phyloP scores from a whole-genome alignment of 2,888 invertebrate genomes.

The Hypomecis atomaria region DNA sequence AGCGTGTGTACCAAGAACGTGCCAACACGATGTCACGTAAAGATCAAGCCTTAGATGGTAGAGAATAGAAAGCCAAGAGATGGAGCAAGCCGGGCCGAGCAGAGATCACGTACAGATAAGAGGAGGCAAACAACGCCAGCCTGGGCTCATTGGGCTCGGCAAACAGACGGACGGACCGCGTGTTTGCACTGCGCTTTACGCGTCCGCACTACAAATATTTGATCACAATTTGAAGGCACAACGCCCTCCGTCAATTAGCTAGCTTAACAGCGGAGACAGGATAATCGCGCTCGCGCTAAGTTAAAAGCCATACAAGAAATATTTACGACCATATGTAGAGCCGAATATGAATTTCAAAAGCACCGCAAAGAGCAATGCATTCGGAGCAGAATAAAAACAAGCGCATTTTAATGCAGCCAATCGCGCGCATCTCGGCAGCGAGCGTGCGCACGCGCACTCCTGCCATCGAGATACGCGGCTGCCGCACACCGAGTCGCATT shows the following conservation, averaged over 20 bases:
- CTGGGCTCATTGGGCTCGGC: slow-evolving; percentile 66
- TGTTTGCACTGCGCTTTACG: slow-evolving; percentile 73
- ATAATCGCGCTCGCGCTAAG: slow-evolving; percentile 52
- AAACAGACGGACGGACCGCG: slow-evolving; percentile 64
- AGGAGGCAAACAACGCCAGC: slow-evolving; percentile 58
- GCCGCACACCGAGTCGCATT: slow-evolving; percentile 68
- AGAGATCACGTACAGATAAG: slow-evolving; percentile 69
- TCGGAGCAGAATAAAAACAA: slow-evolving; percentile 53
- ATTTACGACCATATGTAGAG: slow-evolving; percentile 39
- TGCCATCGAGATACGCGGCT: slow-evolving; percentile 62
- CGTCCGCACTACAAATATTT: slow-evolving; percentile 72
- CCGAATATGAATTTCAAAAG: slow-evolving; percentile 57
- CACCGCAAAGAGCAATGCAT: slow-evolving; percentile 50
- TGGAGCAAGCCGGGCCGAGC: slow-evolving; percentile 50
- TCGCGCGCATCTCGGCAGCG: slow-evolving; percentile 61
- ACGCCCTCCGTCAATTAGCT: slow-evolving; percentile 71
- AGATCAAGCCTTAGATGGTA: slow-evolving; percentile 56
- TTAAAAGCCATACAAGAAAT: slow-evolving; percentile 48
- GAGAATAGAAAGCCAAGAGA: slow-evolving; percentile 56
- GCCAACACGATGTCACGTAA: slow-evolving; percentile 57
- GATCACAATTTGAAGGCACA: slow-evolving; percentile 79
- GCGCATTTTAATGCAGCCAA: slow-evolving; percentile 63
- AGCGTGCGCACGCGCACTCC: slow-evolving; percentile 53
- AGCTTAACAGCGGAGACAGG: slow-evolving; percentile 47
- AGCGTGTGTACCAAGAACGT: slow-evolving; percentile 55